A percentile compares a stretch with the other conserved stretches of the same genome.
Evolutionary conservation across 2,888 invertebrate species (phyloP).

Genomic region (Galeruca laticollis): DNA sequence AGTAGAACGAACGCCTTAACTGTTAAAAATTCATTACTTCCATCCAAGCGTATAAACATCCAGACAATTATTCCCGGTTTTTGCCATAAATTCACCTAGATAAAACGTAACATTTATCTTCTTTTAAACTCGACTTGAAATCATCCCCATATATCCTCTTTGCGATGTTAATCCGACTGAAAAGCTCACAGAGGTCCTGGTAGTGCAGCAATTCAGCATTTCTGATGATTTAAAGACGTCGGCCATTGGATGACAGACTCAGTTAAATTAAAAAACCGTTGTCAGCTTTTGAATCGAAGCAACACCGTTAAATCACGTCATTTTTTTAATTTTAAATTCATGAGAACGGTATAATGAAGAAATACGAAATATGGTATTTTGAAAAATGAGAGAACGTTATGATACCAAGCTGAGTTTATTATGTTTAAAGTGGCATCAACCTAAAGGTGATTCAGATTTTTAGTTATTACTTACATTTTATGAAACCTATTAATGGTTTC

Average conservation of each 20-base stretch:
- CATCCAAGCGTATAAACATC: constrained; percentile 63
- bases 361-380: constrained; percentile 39
- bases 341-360: constrained; percentile 40
- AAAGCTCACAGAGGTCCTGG: constrained; percentile 54
- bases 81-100: constrained; percentile 65
- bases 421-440: too few relatives aligned
- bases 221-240: constrained; percentile 65
- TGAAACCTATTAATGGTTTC: too few relatives aligned
- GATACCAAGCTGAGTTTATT: too few relatives aligned
- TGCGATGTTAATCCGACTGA: constrained; percentile 63
- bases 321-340: constrained; percentile 43
- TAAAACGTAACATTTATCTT: constrained; percentile 67
- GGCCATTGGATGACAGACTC: constrained; percentile 53
- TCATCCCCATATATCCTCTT: constrained; percentile 65
- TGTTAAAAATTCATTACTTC: constrained; percentile 36
- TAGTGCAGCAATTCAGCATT: constrained; percentile 60
- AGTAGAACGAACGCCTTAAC: constrained; percentile 19
- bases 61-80: constrained; percentile 64
- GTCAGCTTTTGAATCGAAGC: constrained; percentile 53
- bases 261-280: constrained; percentile 59
- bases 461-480: too few relatives aligned
- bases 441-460: too few relatives aligned
- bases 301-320: constrained; percentile 46
- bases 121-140: constrained; percentile 64
- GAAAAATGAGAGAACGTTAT: too few relatives aligned